Evolutionary conservation across 2,888 invertebrate genomes (phyloP), one percentile per base, ranked within the genome.

Genomic region (Pseudococcus longispinus): DNA sequence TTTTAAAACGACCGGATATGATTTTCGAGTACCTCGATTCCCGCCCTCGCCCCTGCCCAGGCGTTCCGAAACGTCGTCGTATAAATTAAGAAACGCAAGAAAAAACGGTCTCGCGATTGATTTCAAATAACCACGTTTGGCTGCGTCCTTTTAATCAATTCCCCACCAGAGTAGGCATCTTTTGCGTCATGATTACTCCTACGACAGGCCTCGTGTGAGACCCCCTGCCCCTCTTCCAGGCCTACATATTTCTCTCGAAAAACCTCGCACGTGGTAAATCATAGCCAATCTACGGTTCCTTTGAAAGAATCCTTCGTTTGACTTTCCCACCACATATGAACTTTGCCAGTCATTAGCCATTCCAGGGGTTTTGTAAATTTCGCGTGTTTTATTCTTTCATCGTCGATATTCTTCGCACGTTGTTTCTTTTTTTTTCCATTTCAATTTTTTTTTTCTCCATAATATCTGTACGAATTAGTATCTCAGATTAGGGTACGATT

Each of bases 1-100:
- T 80, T 80, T 80, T 42, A 80, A 80, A 80, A 80, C 77, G 77
- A 80, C 77, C 42, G 37, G 77, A 42, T 80, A 80, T 80, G 77
- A 80, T 80, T 70, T 70, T 80, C 77, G 77, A 80, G 77, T 80
- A 80, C 77, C 26, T 26, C 65, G 4, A 60, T 11, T 20, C 3
- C 13, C 60, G 23, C 60, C 13, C 60, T 20, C 0, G 8, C 23
- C 9, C 60, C 60, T 0, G 23, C 3, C 9, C 29, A 1, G 6
- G 3, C 18, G 0, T 29, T 29, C 26, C 70, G 9, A 70, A 70
- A n/a, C n/a, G n/a, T n/a, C 70, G 11, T 70, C 70, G 70, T 70
- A 70, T 70, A 70, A 70, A 70, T 70, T 70, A 70, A 70, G 70
- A 70, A 70, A 5, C 8, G 29, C 29, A 15, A 23, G 29, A 70